Base-by-base conservation (phyloP, 2,113 vertebrate genomes). In the Grallaria varia region DNA sequence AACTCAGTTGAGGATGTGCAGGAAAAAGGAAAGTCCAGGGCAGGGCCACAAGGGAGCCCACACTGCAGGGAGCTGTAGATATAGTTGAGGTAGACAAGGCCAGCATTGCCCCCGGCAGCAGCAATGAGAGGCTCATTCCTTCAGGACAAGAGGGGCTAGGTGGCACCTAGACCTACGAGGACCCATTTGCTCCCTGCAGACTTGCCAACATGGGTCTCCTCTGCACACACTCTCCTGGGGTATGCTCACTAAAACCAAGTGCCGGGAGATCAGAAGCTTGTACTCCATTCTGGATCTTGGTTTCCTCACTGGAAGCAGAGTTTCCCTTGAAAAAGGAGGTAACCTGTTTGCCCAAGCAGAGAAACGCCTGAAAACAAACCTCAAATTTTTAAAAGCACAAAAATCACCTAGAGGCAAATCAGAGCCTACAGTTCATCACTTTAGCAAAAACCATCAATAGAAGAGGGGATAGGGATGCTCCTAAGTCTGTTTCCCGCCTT, bases 151-250 rank as follows among this genome's bases (percentile, higher is more conserved):
- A 50, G 17, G n/a, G 35, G 68, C 44, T 4, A 62, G 56, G 60
- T 30, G 18, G 23, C 40, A 85, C 25, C n/a, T 6, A 24, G 31
- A 73, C 40, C 44, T 33, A 27, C 16, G 28, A 15, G 40, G 60
- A 75, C 47, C 30, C 33, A 58, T 39, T 5, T 50, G 35, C 39
- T 68, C 30, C 49, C 27, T 6, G 1, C 1, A 31, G 60, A 30
- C 19, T 28, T 35, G 15, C 21, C 56, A n/a, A 8, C 47, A 45
- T 37, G 33, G 53, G n/a, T 53, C 10, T 28, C 58, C 52, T 47
- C 58, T 56, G 59, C 22, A 40, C 0, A 0, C 14, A 11, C 28
- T 53, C 7, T 28, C 25, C 19, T 19, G 20, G 56, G 20, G 42
- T 35, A 30, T 6, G 39, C 12, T 81, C 24, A 24, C 39, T 30